Evolutionary conservation across 2,113 vertebrate species (phyloP), one percentile per base, ranked within the genome.

Genomic region (Numenius arquata): DNA sequence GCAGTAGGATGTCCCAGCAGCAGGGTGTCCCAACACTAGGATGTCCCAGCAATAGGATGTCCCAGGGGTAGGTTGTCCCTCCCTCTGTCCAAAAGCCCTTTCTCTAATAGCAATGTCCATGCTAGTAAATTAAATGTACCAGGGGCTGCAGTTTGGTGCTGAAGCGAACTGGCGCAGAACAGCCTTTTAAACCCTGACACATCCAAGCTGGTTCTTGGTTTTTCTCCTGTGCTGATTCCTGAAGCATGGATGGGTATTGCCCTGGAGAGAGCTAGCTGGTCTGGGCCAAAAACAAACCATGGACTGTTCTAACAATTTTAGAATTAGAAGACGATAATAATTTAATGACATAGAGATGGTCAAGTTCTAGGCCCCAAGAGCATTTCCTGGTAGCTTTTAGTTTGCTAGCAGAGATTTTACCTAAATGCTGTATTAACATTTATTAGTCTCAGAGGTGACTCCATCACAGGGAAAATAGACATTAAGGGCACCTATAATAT

Each of bases 351-450:
- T 8, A 29, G 25, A 22, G 65, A 10, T 32, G 26, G 14, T 48
- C 1, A 5, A 50, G 30, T 71, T 41, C 36, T 41, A 36, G 20
- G 56, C 25, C 56, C 48, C 8, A 9, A 17, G 36, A 73, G 20
- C 1, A 0, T 72, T 72, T 66, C 27, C 17, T 1, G 0, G 21
- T 3, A 52, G 22, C 1, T 0, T 43, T 73, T 47, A 70, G 29
- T n/a, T 70, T 77, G 30, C 65, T 43, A 36, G 58, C 2, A 58
- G 50, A 63, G n/a, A 29, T 59, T 79, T 78, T 38, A 38, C 36
- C 43, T n/a, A 73, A 38, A 20, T 20, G 7, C 56, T 59, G 6
- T 52, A 45, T 43, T 65, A 32, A 32, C 3, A 25, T 34, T 34
- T 34, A n/a, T 8, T 21, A 16, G 0, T n/a, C 26, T 43, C 14